Base-by-base conservation (phyloP, 2,113 vertebrate genomes). In the Limanda limanda region DNA sequence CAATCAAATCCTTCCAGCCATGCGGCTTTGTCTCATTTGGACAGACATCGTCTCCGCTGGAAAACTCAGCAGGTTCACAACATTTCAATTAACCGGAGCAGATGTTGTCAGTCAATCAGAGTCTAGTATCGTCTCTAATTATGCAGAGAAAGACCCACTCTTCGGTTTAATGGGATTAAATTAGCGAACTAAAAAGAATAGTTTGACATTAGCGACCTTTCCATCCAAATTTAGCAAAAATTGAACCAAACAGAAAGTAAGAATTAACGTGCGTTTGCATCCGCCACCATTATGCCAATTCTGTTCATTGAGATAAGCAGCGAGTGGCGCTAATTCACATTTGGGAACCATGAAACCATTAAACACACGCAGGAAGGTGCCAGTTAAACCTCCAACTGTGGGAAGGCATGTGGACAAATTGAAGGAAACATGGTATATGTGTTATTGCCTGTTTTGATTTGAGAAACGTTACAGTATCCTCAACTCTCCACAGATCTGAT, bases 81-180 rank as follows among this genome's bases (percentile, higher is more conserved):
- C 56, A 42, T 71, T 76, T 75, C 15, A 68, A 81, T 61, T 52
- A 58, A 65, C 10, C 51, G 37, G 11, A 57, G 70, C 70, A 75
- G 61, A 64, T 81, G 67, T 57, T 60, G 52, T 72, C 48, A 11
- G 5, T 35, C 55, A 25, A 18, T 56, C 64, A 72, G 21, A 69
- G 48, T 64, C 47, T 25, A 45, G 2, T 70, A n/a, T 66, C 63
- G 15, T 54, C 10, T 1, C 51, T 67, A 20, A 59, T 47, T 42
- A 24, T 62, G 48, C n/a, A 51, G 1, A 37, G 25, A 60, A 23
- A 14, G 23, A 11, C 35, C 25, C 9, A 11, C 27, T 9, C 21
- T 31, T 23, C 9, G 21, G 21, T 23, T 56, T 20, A 57, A 57
- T 57, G 56, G 4, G 5, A 45, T 45, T 24, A 24, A 14, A 61